Percentiles rank a stretch among this genome's conserved stretches.
These are phyloP conservation scores for Lydus trimaculatus DNA, from an alignment of 2,888 invertebrate species.

Conservation along the genomic window DNA sequence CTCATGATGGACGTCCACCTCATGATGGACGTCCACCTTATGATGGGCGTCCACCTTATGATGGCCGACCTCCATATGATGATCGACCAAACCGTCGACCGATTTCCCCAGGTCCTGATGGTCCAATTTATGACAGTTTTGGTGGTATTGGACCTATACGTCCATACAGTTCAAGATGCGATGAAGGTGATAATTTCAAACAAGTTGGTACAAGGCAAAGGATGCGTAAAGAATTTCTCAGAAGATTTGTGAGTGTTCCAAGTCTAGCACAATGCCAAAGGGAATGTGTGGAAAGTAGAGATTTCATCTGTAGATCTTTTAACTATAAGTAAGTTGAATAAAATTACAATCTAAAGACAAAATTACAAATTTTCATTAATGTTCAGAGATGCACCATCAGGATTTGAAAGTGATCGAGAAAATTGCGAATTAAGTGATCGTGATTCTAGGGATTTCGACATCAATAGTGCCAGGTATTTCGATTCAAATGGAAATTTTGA, in stretches of 20 bases:
- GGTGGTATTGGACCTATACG: constrained; percentile 55
- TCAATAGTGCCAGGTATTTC: constrained; percentile 85
- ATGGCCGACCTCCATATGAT: constrained; percentile 40
- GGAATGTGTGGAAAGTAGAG: constrained; percentile 82
- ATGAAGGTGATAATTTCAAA: constrained; percentile 82
- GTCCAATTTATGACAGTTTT: constrained; percentile 58
- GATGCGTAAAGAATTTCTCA: constrained; percentile 79
- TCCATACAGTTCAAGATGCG: constrained; percentile 71
- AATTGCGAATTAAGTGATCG: constrained; percentile 92
- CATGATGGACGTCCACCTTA: constrained; percentile 17
- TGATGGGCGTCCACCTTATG: constrained; percentile 24
- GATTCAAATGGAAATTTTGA: constrained; percentile 85
- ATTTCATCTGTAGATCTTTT: constrained; percentile 86
- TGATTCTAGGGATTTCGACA: constrained; percentile 82
- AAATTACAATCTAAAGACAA: neutral
- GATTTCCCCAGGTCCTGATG: constrained; percentile 57
- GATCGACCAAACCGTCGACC: constrained; percentile 47
- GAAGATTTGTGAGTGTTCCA: constrained; percentile 75
- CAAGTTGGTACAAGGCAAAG: constrained; percentile 81
- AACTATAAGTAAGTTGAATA: constrained; percentile 73
- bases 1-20: constrained; percentile 29
- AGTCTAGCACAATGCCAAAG: constrained; percentile 83
- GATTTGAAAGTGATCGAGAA: constrained; percentile 66
- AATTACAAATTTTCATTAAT: neutral
- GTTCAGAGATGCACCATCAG: constrained; percentile 38